phyloP scores from a whole-genome alignment of 1,140 invertebrate genomes.

The Danaus melanippus region DNA sequence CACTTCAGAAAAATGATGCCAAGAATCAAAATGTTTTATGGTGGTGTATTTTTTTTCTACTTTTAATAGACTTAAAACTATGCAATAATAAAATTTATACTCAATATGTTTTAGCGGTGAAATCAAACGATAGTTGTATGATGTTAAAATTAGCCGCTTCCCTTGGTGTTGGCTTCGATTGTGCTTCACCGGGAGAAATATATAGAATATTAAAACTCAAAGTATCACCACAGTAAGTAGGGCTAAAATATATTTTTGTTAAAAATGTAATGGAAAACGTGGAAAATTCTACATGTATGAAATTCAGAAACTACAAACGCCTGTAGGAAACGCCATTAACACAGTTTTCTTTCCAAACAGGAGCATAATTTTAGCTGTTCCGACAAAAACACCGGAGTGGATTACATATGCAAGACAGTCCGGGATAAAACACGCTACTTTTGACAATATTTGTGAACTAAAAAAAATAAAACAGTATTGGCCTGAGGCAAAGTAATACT shows the following conservation, averaged over 20 bases:
- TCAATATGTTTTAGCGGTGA: conserved; percentile 73
- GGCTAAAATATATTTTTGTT: no score
- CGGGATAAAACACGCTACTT: conserved; percentile 32
- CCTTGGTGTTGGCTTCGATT: conserved; percentile 82
- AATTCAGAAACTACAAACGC: no score
- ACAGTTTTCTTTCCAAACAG: conserved; percentile 9
- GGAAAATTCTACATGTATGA: no score
- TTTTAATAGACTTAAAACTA: conserved; percentile 2
- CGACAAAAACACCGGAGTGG: conserved; percentile 33
- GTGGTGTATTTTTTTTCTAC: conserved; percentile 9
- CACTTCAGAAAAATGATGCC: conserved; percentile 31
- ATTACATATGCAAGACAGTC: conserved; percentile 34
- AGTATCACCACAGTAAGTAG: conserved; percentile 57
- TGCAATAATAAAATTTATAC: conserved; percentile 3
- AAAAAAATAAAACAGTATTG: conserved; percentile 36
- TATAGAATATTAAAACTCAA: conserved; percentile 75
- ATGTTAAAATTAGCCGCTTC: conserved; percentile 77
- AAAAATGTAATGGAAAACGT: no score
- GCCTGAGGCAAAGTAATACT: conserved; percentile 29
- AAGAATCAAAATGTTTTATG: conserved; percentile 34
- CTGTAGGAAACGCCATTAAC: no score
- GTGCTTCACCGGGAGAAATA: conserved; percentile 83
- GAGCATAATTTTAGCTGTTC: conserved; percentile 39
- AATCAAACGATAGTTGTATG: conserved; percentile 80
- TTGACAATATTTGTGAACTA: conserved; percentile 31